Conservation (phyloP, 2,888 invertebrate genomes). For the Drosophila parthenogenetica region DNA sequence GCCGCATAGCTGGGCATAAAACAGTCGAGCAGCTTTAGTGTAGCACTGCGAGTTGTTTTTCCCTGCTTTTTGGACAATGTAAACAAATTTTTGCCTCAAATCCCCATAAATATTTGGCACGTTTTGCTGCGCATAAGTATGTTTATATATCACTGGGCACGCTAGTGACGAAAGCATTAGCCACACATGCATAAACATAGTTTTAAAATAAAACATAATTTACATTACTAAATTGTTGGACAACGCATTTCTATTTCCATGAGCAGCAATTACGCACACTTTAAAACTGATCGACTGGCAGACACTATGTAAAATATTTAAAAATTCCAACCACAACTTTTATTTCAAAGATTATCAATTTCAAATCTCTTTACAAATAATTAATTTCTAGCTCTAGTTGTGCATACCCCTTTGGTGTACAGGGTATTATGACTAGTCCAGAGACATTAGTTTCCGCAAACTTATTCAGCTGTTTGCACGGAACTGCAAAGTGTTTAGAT, state of each 20-base stretch:
- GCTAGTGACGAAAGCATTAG: no score
- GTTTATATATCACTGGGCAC: conserved; percentile 20
- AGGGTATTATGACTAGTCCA: conserved; percentile 23
- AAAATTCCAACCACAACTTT: no score
- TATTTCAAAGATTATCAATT: neutral
- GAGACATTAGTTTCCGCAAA: conserved; percentile 21
- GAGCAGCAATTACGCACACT: conserved; percentile 35
- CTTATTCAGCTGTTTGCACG: conserved; percentile 10
- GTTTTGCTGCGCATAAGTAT: conserved; percentile 22
- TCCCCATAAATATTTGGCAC: conserved; percentile 38
- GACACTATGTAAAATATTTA: neutral
- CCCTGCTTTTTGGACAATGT: conserved; percentile 21
- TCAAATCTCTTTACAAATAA: neutral
- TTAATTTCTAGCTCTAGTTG: neutral
- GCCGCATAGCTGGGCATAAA: no score
- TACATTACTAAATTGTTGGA: conserved; percentile 24
- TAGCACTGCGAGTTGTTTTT: no score
- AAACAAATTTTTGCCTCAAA: conserved; percentile 32
- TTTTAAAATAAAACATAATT: conserved; percentile 24
- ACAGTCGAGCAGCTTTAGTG: no score
- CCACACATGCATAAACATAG: neutral
- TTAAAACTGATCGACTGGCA: neutral
- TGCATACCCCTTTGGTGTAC: neutral
- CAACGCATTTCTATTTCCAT: conserved; percentile 51
- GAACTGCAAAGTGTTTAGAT: conserved; percentile 46